Conservation (phyloP, 1,140 invertebrate genomes). For the Drosophila parvula region DNA sequence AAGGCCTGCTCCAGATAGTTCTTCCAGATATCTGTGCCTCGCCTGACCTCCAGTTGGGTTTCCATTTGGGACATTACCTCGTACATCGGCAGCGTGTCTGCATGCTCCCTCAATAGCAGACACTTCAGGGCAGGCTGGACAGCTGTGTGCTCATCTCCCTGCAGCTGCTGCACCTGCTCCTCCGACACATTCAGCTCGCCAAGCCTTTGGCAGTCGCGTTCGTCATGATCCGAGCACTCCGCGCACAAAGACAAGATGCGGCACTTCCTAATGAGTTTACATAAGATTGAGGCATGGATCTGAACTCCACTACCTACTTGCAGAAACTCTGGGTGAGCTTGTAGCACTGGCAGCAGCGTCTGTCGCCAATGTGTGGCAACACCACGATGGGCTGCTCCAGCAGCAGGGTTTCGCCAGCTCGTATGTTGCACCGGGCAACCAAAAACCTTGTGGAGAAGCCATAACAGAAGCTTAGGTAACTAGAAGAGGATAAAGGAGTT, state of each 20-base stretch:
- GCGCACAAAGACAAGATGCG: conserved; percentile 88
- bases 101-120: conserved; percentile 86
- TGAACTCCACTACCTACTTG: conserved; percentile 76
- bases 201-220: conserved; percentile 61
- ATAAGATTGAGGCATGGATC: background rate
- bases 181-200: conserved; percentile 21
- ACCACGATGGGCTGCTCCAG: conserved; percentile 89
- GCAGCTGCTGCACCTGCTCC: conserved; percentile 52
- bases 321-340: conserved; percentile 59
- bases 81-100: conserved; percentile 86
- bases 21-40: conserved; percentile 86
- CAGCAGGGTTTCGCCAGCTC: conserved; percentile 88
- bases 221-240: conserved; percentile 86
- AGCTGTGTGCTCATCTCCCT: conserved; percentile 38
- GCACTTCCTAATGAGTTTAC: conserved; percentile 84
- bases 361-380: conserved; percentile 86
- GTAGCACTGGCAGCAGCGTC: conserved; percentile 77
- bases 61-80: conserved; percentile 87
- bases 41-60: conserved; percentile 86
- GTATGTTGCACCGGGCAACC: conserved; percentile 87
- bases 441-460: conserved; percentile 86
- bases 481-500: background rate
- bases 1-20: conserved; percentile 86
- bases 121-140: conserved; percentile 55
- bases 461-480: no score